Conservation (phyloP, 2,797 vertebrate genomes). For the Crossoptilon crossoptilon region DNA sequence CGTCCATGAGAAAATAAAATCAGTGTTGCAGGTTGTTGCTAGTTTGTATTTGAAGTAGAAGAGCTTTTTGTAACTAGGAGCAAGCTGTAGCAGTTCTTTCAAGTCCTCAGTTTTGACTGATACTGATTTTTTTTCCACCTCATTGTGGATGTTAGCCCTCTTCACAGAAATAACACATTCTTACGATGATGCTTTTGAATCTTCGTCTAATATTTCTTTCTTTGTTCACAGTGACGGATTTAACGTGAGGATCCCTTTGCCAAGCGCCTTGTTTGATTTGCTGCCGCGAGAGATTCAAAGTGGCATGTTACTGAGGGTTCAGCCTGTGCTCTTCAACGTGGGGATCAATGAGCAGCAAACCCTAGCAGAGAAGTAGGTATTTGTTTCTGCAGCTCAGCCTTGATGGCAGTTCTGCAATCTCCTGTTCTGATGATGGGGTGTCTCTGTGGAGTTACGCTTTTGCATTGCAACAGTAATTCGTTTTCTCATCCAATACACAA, state of each 20-base stretch:
- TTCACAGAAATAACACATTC: not conserved
- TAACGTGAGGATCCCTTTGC: conserved; percentile 94
- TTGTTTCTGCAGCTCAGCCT: not conserved
- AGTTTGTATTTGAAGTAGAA: not conserved
- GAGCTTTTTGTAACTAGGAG: not conserved
- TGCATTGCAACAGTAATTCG: not conserved
- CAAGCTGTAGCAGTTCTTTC: not conserved
- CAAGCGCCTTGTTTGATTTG: conserved; percentile 91
- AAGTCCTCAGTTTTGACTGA: not conserved
- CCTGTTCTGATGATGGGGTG: not conserved
- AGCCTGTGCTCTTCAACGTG: conserved; percentile 96
- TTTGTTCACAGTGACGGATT: conserved; percentile 86
- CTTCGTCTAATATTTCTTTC: not conserved
- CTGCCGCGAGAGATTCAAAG: conserved; percentile 97
- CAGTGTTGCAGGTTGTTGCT: not conserved
- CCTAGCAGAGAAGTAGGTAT: conserved; percentile 93
- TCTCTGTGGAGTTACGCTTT: not conserved
- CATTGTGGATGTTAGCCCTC: not conserved
- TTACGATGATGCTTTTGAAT: not conserved
- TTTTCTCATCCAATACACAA: accelerated
- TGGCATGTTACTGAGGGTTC: conserved; percentile 96
- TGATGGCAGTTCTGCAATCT: not conserved
- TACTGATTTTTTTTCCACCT: not conserved
- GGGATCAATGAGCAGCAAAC: conserved; percentile 99
- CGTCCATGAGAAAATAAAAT: not conserved